Evolutionary conservation across 2,888 invertebrate species (phyloP).

Genomic region (Parnassius glacialis): DNA sequence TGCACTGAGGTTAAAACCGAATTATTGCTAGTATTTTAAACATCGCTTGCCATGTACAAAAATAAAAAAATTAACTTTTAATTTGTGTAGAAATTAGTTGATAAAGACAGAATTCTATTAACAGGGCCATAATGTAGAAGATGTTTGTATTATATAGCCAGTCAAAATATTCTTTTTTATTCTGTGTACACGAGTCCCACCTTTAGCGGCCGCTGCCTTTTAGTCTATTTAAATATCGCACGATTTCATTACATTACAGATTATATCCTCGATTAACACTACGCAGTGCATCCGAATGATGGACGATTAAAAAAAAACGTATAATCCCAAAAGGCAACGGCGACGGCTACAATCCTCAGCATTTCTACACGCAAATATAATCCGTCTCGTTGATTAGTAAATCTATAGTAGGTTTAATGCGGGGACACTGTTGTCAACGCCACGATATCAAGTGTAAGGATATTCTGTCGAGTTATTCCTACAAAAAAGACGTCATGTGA

Average conservation of each 20-base stretch:
- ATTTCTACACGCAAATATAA: conserved; percentile 43
- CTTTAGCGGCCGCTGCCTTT: conserved; percentile 6
- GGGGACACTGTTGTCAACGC: conserved; percentile 29
- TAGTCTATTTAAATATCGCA: conserved; percentile 4
- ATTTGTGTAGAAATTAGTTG: too few species aligned
- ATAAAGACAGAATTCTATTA: too few species aligned
- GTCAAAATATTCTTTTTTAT: neutral
- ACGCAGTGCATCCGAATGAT: conserved; percentile 25
- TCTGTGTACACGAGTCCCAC: conserved; percentile 11
- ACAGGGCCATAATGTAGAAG: too few species aligned
- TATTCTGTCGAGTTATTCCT: too few species aligned
- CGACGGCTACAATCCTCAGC: conserved; percentile 42
- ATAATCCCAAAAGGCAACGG: conserved; percentile 40
- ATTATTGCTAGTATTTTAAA: neutral
- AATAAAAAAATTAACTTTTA: too few species aligned
- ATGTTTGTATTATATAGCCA: too few species aligned
- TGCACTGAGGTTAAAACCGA: neutral
- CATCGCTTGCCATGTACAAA: too few species aligned
- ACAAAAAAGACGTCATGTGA: neutral
- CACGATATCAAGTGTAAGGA: too few species aligned
- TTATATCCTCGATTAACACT: conserved; percentile 16
- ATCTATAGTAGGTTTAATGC: conserved; percentile 45
- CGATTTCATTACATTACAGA: conserved; percentile 27
- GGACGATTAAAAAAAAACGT: conserved; percentile 22
- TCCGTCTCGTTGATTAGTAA: conserved; percentile 32